Base-by-base conservation (phyloP, 2,888 invertebrate species). In the Nasonovia ribisnigri region DNA sequence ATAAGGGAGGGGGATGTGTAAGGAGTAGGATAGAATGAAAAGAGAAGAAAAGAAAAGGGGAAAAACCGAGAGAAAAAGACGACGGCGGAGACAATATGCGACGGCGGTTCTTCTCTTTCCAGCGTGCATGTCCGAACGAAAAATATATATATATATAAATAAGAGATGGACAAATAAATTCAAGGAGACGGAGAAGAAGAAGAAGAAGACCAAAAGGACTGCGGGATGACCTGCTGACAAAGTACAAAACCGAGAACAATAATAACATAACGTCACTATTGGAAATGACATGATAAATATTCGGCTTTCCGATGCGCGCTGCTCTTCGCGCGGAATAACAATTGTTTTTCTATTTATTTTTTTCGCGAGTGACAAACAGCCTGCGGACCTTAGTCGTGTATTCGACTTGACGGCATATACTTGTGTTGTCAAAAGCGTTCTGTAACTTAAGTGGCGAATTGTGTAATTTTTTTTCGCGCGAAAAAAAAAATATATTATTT, bases 201-300 rank as follows among this genome's bases (percentile, higher is more conserved):
- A 60, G 24, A 90, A 90, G 11, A 90, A 16, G 46, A 90, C 90
- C 42, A 8, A 51, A 20, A 8, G 42, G 42, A 48, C 26, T 26
- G 11, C 26, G 26, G 26, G 57, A 48, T 43, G 91, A 91, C 84
- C 43, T 43, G 91, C 57, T 87, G 92, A 87, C 92, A 60, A 87
- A 92, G 86, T 87, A 92, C 60, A 87, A 87, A 87, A 60, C 92
- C 86, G 92, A 87, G 87, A 92, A 87, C 48, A 48, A 46, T 87
- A 92, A 91, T 86, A 60, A 46, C 60, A 87, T 87, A 92, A 86
- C 86, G 86, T 36, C 86, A 29, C 60, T 87, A 92, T 92, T 92
- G 86, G 46, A 92, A 92, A 92, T 92, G 86, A 87, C 92, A 87
- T 87, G 92, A 87, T 92, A 92, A 87, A 92, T 92, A 92, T 92